Evolutionary conservation across 2,113 vertebrate genomes (phyloP).

Genomic region (Paratilapia polleni): DNA sequence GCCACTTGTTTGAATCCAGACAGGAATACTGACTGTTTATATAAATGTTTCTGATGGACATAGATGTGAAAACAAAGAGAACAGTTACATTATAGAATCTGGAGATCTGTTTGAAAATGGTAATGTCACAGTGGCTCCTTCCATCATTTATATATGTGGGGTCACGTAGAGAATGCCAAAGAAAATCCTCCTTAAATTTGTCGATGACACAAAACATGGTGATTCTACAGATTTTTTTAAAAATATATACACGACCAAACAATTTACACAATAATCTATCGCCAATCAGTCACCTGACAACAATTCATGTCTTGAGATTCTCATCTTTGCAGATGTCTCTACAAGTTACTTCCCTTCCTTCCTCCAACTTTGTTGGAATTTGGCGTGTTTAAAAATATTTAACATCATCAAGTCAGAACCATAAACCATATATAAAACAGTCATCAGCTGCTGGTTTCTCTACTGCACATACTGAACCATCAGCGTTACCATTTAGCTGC

Average conservation of each 20-base stretch:
- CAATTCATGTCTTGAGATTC: neutral
- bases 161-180: neutral
- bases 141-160: neutral
- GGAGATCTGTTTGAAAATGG: no score
- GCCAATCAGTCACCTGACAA: neutral
- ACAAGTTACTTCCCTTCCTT: neutral
- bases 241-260: rapidly evolving
- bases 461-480: no score
- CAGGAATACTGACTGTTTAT: neutral
- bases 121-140: no score
- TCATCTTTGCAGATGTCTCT: neutral
- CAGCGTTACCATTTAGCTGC: neutral
- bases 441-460: neutral
- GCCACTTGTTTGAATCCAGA: neutral
- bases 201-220: neutral
- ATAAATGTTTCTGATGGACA: neutral
- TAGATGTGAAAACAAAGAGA: no score
- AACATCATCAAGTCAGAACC: neutral
- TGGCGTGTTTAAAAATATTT: no score
- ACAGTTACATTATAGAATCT: neutral
- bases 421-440: neutral
- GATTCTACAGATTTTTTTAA: no score
- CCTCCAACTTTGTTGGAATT: neutral
- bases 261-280: neutral
- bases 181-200: neutral